Percentiles rank a stretch among this genome's conserved stretches.
Evolutionary conservation across 1,140 invertebrate species (phyloP).

Genomic region (Asbolus verrucosus): DNA sequence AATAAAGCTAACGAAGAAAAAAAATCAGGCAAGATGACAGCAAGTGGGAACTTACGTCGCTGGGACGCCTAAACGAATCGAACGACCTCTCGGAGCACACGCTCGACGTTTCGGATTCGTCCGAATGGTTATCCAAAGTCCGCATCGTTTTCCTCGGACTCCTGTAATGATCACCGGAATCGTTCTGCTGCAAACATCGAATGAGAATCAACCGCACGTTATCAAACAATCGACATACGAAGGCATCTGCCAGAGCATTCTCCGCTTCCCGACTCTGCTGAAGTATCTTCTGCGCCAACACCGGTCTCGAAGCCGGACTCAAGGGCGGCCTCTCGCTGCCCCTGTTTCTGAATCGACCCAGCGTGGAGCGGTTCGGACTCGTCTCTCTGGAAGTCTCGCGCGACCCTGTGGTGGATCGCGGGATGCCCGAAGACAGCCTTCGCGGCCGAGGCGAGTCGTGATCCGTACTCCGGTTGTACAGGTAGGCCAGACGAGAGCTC

Average conservation of each 20-base stretch:
- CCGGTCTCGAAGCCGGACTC: slow-evolving; percentile 70
- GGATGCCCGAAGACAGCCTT: slow-evolving; percentile 75
- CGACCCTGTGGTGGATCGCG: slow-evolving; percentile 74
- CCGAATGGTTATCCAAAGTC: slow-evolving; percentile 66
- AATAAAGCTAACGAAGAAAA: slow-evolving; percentile 28
- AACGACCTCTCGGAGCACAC: slow-evolving; percentile 93
- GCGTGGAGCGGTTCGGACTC: slow-evolving; percentile 69
- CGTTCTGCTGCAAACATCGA: slow-evolving; percentile 46
- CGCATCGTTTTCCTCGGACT: slow-evolving; percentile 59
- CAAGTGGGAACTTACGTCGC: slow-evolving; percentile 76
- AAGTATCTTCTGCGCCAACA: slow-evolving; percentile 84
- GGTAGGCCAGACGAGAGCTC: slow-evolving; percentile 78
- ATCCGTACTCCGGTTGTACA: slow-evolving; percentile 71
- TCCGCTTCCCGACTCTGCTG: slow-evolving; percentile 92
- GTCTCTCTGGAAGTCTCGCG: slow-evolving; percentile 78
- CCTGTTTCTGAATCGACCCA: slow-evolving; percentile 63
- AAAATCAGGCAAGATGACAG: slow-evolving; percentile 20
- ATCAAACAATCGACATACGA: slow-evolving; percentile 68
- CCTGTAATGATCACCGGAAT: slow-evolving; percentile 53
- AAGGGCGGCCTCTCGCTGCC: slow-evolving; percentile 68
- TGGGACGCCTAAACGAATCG: slow-evolving; percentile 83
- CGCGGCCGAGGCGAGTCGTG: slow-evolving; percentile 61
- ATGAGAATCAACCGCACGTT: background rate
- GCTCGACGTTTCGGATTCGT: slow-evolving; percentile 94
- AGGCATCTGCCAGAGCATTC: slow-evolving; percentile 80